Evolutionary conservation across 2,797 vertebrate species (phyloP), one percentile per base, ranked within the genome.

Genomic region (Tenualosa ilisha): DNA sequence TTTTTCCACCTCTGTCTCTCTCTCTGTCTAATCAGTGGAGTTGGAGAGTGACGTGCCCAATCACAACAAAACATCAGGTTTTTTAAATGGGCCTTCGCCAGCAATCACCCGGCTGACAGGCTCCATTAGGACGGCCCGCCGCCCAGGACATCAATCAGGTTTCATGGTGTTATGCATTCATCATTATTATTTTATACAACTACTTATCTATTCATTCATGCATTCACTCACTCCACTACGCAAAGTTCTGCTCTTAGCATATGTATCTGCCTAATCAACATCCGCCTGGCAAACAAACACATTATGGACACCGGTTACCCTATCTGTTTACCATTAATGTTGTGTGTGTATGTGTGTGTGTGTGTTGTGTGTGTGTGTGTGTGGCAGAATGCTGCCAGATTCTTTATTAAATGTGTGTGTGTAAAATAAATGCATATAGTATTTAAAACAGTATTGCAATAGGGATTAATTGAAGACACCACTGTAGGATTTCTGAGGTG

Each of bases 61-160:
- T 99, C 98, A 99, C 97, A 99, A 99, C 97, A 98, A 98, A 96
- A 96, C 98, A 97, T 99, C 97, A 98, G 97, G 92, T 92, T 94
- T 79, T 95, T 95, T 95, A 97, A 96, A 95, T 96, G 95, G 97
- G 97, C 96, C 97, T 96, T 95, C 89, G 95, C 96, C 94, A 97
- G 95, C 96, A 94, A 97, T 96, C 96, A 97, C 96, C 1, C 97
- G 97, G 97, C 98, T 98, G 95, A 93, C 95, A 89, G 95, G 94
- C 95, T 95, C 96, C 95, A 95, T 97, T 97, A 97, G 94, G 95
- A 94, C 96, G 94, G 94, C 88, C 94, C 93, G 96, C 96, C 96
- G 97, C 96, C 95, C 92, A 93, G 96, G 96, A 94, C 97, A 97
- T 98, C 98, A 98, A 97, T 99, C 98, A 99, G 90, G 82, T 93